Evolutionary conservation across 2,888 invertebrate genomes (phyloP).

Genomic region (Philhelius pedissequus): DNA sequence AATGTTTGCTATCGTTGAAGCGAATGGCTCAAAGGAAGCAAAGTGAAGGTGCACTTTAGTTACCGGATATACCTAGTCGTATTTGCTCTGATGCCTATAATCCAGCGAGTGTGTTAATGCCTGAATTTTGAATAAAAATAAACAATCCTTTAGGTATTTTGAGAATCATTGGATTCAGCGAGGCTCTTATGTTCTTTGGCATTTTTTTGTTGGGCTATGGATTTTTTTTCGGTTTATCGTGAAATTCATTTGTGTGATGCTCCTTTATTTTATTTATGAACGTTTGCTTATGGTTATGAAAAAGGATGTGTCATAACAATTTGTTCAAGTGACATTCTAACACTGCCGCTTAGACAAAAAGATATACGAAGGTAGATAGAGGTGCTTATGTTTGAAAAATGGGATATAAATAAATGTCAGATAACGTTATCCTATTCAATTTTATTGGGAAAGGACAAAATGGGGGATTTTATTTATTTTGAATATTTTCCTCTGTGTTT

Average conservation of each 20-base stretch:
- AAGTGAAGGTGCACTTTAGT: conserved; percentile 8
- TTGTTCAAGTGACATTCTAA: conserved; percentile 23
- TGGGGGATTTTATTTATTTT: background rate
- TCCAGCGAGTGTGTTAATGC: conserved; percentile 2
- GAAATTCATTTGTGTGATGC: background rate
- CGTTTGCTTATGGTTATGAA: conserved; percentile 49
- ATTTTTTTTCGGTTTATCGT: conserved; percentile 2
- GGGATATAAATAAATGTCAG: conserved; percentile 12
- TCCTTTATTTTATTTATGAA: conserved; percentile 41
- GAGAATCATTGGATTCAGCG: background rate
- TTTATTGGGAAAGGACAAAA: background rate
- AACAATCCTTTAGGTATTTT: conserved; percentile 10
- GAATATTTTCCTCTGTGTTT: background rate
- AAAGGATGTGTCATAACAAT: conserved; percentile 37
- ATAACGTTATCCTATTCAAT: background rate
- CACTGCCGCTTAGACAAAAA: background rate
- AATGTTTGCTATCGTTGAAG: background rate
- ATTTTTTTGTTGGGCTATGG: background rate
- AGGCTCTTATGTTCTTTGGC: background rate
- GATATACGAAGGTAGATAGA: background rate
- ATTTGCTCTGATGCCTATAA: background rate
- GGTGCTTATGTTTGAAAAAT: background rate
- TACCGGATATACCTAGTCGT: conserved; percentile 9
- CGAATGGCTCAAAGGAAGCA: background rate
- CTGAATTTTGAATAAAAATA: conserved; percentile 22